A percentile compares a stretch with the other conserved stretches of the same genome.
These are phyloP conservation scores for Cryptocheilus praepositus DNA, from an alignment of 2,888 invertebrate genomes.

Conservation along the genomic window DNA sequence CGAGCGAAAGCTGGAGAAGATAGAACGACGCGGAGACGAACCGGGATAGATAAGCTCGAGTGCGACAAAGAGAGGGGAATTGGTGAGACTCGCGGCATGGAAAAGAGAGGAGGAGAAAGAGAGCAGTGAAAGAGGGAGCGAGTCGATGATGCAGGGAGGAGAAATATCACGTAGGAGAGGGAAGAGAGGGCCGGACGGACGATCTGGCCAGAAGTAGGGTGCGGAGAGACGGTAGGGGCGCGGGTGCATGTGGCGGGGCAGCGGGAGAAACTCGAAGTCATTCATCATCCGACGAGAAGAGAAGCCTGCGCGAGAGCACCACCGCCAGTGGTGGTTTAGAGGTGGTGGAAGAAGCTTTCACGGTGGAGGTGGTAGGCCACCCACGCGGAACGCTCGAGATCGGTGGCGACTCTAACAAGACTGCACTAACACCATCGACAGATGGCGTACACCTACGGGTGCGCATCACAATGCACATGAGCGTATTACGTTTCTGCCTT, in stretches of 20 bases:
- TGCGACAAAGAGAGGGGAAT: constrained; percentile 16
- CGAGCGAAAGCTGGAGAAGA: constrained; percentile 13
- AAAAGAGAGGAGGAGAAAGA: constrained; percentile 19
- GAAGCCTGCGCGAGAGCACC: constrained; percentile 37
- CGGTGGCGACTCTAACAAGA: constrained; percentile 55
- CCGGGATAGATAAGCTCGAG: too few species aligned
- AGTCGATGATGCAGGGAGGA: constrained; percentile 24
- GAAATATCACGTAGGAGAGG: constrained; percentile 11
- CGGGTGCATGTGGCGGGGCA: constrained; percentile 30
- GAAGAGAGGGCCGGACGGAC: constrained; percentile 15
- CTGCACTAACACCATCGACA: not conserved
- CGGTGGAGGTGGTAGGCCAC: constrained; percentile 58
- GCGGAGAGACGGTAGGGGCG: constrained; percentile 1
- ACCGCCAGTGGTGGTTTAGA: constrained; percentile 37
- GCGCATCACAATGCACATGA: not conserved
- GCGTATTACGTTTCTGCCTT: constrained; percentile 3
- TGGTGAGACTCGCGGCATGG: constrained; percentile 25
- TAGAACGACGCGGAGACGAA: constrained; percentile 33
- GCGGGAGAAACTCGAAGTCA: constrained; percentile 53
- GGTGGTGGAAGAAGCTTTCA: constrained; percentile 30
- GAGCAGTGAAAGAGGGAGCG: constrained; percentile 20
- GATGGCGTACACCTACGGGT: constrained; percentile 2
- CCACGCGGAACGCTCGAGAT: constrained; percentile 67
- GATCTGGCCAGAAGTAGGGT: not conserved
- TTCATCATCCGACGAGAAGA: constrained; percentile 63